phyloP scores from a whole-genome alignment of 2,113 vertebrate species.

The Trogon melanurus region DNA sequence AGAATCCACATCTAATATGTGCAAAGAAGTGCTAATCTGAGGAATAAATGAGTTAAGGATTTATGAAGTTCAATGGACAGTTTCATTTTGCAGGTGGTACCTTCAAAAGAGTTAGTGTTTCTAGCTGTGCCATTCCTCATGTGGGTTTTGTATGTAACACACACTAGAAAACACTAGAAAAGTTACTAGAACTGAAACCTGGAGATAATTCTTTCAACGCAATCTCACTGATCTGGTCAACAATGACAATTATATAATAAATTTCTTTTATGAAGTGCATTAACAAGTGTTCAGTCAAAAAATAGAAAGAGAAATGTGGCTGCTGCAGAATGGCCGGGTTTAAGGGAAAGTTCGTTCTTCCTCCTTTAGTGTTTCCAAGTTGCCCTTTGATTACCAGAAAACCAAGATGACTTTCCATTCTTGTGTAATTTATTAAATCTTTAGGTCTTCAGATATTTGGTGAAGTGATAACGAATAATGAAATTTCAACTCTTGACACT shows the following conservation, averaged over 20 bases:
- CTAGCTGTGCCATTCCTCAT: not conserved
- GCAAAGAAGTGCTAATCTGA: not conserved
- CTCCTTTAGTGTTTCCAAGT: not conserved
- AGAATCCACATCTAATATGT: not conserved
- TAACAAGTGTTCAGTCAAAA: not conserved
- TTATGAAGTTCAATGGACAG: not conserved
- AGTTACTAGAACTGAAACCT: not conserved
- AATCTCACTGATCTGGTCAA: not conserved
- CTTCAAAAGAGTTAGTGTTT: not conserved
- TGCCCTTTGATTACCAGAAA: not conserved
- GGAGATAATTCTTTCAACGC: not conserved
- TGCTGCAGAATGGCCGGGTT: not conserved
- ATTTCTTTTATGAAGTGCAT: not conserved
- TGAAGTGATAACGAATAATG: not conserved
- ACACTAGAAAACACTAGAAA: not conserved
- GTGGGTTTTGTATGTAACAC: not conserved
- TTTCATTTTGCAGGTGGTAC: not conserved
- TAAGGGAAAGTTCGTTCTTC: not conserved
- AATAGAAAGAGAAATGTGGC: not conserved
- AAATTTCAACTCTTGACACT: too few species aligned
- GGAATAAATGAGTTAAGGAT: not conserved
- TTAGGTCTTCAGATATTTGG: not conserved
- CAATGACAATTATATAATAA: not conserved
- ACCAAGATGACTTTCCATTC: not conserved
- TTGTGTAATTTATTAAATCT: not conserved